Evolutionary conservation across 2,113 vertebrate species (phyloP).

Genomic region (Chrysemys picta): DNA sequence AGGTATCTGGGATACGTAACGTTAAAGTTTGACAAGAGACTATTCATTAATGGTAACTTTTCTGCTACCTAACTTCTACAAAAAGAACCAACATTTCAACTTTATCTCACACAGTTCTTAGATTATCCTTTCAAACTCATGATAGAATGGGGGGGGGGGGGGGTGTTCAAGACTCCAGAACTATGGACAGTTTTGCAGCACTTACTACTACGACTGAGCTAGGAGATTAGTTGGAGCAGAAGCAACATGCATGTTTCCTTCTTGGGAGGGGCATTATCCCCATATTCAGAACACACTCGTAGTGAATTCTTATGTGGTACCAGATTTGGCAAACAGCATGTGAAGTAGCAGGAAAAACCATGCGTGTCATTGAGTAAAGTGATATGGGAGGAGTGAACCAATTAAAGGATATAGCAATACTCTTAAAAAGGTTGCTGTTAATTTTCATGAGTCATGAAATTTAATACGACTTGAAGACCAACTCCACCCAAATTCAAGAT

Average conservation of each 20-base stretch:
- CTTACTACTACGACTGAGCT: background rate
- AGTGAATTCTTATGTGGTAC: fast-evolving
- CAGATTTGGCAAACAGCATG: background rate
- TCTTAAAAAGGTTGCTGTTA: background rate
- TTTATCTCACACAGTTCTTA: background rate
- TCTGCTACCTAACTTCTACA: background rate
- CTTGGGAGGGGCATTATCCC: fast-evolving
- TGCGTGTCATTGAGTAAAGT: background rate
- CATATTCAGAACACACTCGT: fast-evolving
- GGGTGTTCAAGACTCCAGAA: background rate
- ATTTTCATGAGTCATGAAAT: background rate
- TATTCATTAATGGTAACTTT: background rate
- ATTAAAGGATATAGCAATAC: background rate
- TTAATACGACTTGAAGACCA: background rate
- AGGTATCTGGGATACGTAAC: background rate
- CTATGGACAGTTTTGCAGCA: background rate
- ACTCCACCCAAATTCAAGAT: background rate
- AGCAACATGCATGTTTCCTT: fast-evolving
- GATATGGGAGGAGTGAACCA: background rate
- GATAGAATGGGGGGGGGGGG: background rate
- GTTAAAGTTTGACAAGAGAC: background rate
- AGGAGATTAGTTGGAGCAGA: background rate
- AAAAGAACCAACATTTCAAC: background rate
- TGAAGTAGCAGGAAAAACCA: background rate
- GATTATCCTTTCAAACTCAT: background rate